Evolutionary conservation across 2,113 vertebrate species (phyloP), one percentile per base, ranked within the genome.

Genomic region (Syrrhaptes paradoxus): DNA sequence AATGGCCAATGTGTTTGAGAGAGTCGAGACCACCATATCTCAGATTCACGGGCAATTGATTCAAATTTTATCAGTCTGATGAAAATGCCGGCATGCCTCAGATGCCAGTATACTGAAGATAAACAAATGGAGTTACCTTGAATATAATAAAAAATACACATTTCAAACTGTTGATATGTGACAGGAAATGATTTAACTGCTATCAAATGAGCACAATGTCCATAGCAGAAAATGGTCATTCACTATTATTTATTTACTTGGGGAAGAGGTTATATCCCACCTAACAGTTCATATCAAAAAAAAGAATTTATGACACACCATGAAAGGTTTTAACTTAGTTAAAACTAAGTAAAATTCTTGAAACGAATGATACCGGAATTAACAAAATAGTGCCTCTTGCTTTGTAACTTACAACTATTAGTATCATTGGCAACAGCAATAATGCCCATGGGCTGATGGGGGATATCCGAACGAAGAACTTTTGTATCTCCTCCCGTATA

Each of bases 381-480:
- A 66, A 49, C 7, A 51, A 79, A 68, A 32, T 3, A 59, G 45
- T 16, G 31, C 51, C 34, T 75, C 29, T 91, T 78, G 45, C 41
- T 91, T 28, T 25, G 52, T 5, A 67, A 99, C 99, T 99, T 98
- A 99, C 99, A 99, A 84, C 98, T 99, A 96, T 99, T 99, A 71
- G 99, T 99, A 92, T 99, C 99, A 72, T 98, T 99, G 87, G 99
- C 98, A 36, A 99, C 99, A 61, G 99, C 99, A 54, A 99, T 98
- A 63, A 99, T 99, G 57, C 99, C 99, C 99, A 99, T 99, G 15
- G 99, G 99, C 76, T 99, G 99, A 96, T 99, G 99, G 1, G 99
- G 99, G 77, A 99, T 99, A 62, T 99, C 99, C 17, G 99, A 99
- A 79, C 99, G 98, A 17, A 99, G 99, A 9, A 99, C 97, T 91